Evolutionary conservation across 1,140 invertebrate species (phyloP), one percentile per base, ranked within the genome.

Genomic region (Penaeus japonicus): DNA sequence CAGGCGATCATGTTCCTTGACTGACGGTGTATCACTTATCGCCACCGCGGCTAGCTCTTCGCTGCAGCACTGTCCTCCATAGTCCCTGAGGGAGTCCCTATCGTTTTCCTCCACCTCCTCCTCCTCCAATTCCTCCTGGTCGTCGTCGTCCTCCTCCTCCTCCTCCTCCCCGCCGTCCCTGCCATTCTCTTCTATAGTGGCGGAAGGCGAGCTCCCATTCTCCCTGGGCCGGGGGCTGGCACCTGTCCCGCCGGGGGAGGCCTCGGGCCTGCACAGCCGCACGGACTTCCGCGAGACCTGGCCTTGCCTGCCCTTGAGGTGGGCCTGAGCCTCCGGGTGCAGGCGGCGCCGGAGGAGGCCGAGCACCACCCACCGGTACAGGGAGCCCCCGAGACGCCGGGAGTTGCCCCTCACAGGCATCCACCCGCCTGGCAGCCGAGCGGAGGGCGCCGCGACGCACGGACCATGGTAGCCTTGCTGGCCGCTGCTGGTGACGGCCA

Each of bases 381-480:
- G 70, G 54, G 86, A 88, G 27, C 86, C 86, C 79, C 86, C 86
- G 65, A 88, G 86, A 75, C 86, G 86, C 22, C 86, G 62, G 47
- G 86, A 88, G 80, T 75, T 88, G 35, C 86, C 53, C 70, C 86
- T 88, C 79, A 88, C 86, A 75, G 86, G 86, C 86, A 88, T 88
- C 65, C 86, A 88, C 78, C n/a, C 12, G 27, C 47, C 39, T 24
- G 80, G 86, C 54, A 75, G 39, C 79, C 65, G 39, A 32, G 47
- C 39, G 24, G 39, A 75, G 30, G 86, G 86, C 30, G 32, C 75
- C 55, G n/a, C 54, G 22, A 39, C 57, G 24, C 75, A 57, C 32
- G 47, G 77, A 59, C 70, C 84, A 85, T 85, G 84, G 78, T 70
- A 78, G 39, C 47, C 47, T 20, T 54, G 47, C 22, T 27, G 83